Percentiles rank a stretch among this genome's conserved stretches.
Conservation (phyloP, 2,888 invertebrate species). For the Acrobeloides nanus region DNA sequence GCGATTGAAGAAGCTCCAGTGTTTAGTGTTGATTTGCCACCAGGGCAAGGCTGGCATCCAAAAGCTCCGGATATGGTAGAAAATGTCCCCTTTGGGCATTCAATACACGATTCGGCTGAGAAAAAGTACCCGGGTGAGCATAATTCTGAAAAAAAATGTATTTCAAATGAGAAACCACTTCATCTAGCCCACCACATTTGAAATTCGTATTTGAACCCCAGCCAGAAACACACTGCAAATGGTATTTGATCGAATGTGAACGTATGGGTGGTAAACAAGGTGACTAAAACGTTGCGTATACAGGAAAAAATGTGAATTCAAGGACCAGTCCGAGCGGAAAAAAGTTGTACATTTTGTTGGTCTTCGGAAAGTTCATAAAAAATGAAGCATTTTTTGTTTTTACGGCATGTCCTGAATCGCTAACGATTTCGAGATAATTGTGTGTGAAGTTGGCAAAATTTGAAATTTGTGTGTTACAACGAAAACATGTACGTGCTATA, state of each 20-base stretch:
- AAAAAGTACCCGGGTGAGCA: slow-evolving; percentile 24
- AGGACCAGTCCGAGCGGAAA: too few species aligned
- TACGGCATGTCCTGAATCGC: too few species aligned
- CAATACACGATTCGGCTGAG: slow-evolving; percentile 13
- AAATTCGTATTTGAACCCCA: slow-evolving; percentile 27
- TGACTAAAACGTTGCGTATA: too few species aligned
- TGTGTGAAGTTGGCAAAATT: too few species aligned
- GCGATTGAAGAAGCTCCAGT: slow-evolving; percentile 2
- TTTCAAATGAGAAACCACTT: background rate
- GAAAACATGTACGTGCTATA: too few species aligned
- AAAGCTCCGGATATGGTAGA: slow-evolving; percentile 8
- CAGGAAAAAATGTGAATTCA: too few species aligned
- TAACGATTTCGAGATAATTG: too few species aligned
- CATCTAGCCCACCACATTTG: slow-evolving; percentile 20
- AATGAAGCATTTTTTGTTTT: too few species aligned
- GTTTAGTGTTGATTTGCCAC: slow-evolving; percentile 11
- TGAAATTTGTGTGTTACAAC: too few species aligned
- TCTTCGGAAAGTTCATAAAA: too few species aligned
- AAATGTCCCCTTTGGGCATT: slow-evolving; percentile 17
- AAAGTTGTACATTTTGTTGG: too few species aligned
- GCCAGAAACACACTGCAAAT: slow-evolving; percentile 20
- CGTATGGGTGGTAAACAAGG: too few species aligned
- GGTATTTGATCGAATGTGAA: slow-evolving; percentile 16
- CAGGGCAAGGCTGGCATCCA: slow-evolving; percentile 18
- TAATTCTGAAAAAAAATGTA: slow-evolving; percentile 17